A percentile compares a stretch with the other conserved stretches of the same genome.
Conservation (phyloP, 2,888 invertebrate species). For the Scaptomyza caliginosa region DNA sequence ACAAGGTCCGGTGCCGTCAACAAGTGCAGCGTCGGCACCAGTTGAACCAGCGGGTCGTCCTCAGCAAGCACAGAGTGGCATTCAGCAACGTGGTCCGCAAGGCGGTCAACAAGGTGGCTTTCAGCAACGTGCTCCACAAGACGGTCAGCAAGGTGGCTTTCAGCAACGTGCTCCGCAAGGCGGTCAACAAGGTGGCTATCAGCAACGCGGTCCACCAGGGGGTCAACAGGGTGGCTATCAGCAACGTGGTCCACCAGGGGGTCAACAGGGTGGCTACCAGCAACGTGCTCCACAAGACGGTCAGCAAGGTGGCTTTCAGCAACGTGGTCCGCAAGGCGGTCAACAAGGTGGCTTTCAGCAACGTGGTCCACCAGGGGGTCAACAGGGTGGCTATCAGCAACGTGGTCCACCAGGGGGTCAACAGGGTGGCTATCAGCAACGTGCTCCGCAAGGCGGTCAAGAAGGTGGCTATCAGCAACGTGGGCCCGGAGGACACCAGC, state of each 20-base stretch:
- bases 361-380: slow-evolving; percentile 2
- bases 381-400: slow-evolving; percentile 3
- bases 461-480: slow-evolving; percentile 14
- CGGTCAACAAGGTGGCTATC: slow-evolving; percentile 8
- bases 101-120: slow-evolving; percentile 1
- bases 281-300: background rate
- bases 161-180: slow-evolving; percentile 3
- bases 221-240: slow-evolving; percentile 3
- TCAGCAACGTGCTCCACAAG: slow-evolving; percentile 4
- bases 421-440: slow-evolving; percentile 10
- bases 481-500: background rate
- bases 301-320: slow-evolving; percentile 5
- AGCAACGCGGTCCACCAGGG: slow-evolving; percentile 1
- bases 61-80: background rate
- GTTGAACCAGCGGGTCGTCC: no score
- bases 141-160: background rate
- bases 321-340: background rate
- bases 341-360: slow-evolving; percentile 7
- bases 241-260: background rate
- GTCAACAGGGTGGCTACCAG: slow-evolving; percentile 6
- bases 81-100: background rate
- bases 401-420: background rate
- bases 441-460: background rate
- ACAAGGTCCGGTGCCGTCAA: slow-evolving; percentile 2
- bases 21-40: slow-evolving; percentile 9